Percentiles rank a stretch among this genome's conserved stretches.
These are phyloP conservation scores for Cololabis saira DNA, from an alignment of 2,113 vertebrate genomes.

Conservation along the genomic window DNA sequence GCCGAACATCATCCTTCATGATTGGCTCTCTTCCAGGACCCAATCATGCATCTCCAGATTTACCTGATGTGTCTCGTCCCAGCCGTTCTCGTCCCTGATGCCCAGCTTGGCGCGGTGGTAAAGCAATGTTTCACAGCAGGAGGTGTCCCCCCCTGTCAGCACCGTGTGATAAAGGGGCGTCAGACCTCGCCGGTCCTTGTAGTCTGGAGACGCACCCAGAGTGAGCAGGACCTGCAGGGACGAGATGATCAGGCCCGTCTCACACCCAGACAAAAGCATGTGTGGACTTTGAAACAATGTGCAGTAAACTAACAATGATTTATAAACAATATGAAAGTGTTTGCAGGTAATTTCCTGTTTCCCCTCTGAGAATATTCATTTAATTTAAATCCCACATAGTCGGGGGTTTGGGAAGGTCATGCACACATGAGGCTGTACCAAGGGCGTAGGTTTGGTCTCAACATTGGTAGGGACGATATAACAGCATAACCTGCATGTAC, in stretches of 20 bases:
- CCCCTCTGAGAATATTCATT: no score
- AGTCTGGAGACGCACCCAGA: constrained; percentile 91
- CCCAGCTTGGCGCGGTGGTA: constrained; percentile 89
- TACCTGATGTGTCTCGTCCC: constrained; percentile 95
- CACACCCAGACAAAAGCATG: constrained; percentile 8
- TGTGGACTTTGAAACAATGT: constrained; percentile 10
- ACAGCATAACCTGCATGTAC: no score
- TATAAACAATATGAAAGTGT: no score
- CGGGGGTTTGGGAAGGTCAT: no score
- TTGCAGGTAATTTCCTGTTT: no score
- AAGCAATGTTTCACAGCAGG: constrained; percentile 92
- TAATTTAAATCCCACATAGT: no score
- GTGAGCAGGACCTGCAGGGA: constrained; percentile 85
- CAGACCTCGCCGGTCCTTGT: constrained; percentile 92
- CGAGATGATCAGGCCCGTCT: not conserved
- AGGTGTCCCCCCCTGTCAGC: constrained; percentile 92
- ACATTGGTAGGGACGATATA: no score
- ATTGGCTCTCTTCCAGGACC: not conserved
- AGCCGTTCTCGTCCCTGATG: constrained; percentile 91
- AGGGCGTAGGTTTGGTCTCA: no score
- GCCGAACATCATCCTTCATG: no score
- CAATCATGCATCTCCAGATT: no score
- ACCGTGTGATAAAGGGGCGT: constrained; percentile 94
- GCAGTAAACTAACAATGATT: not conserved
- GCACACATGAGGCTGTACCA: no score